Percentiles rank a stretch among this genome's conserved stretches.
Evolutionary conservation across 2,113 vertebrate species (phyloP).

Genomic region (Rhabdomys dilectus): DNA sequence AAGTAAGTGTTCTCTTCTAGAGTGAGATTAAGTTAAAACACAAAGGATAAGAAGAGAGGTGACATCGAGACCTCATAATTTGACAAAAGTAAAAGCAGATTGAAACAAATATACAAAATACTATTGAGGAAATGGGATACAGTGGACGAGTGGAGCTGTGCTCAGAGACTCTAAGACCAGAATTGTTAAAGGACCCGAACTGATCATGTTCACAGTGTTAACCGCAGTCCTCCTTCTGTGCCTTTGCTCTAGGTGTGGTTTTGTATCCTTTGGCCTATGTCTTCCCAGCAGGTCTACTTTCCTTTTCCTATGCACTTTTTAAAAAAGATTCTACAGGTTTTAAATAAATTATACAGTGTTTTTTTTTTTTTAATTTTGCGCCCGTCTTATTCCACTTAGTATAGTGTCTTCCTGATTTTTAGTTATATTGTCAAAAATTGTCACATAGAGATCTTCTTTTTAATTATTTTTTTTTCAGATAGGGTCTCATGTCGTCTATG

Average conservation of each 20-base stretch:
- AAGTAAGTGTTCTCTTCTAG: neutral
- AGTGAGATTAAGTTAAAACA: neutral
- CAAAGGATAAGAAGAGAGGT: neutral
- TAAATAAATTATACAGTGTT: neutral
- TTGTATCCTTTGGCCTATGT: neutral
- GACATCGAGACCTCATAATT: neutral
- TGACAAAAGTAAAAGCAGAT: neutral
- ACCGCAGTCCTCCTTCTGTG: neutral
- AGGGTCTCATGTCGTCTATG: neutral
- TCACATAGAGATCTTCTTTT: neutral
- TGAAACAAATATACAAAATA: neutral
- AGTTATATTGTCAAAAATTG: neutral
- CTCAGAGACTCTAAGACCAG: neutral
- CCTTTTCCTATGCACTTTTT: neutral
- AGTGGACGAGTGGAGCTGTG: neutral
- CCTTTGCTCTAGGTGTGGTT: neutral
- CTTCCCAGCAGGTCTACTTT: neutral
- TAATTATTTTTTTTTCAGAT: neutral
- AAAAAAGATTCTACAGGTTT: neutral
- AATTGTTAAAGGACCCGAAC: neutral
- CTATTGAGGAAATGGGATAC: neutral
- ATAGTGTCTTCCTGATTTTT: neutral
- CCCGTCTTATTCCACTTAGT: neutral
- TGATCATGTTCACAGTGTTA: neutral
- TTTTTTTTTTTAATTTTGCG: neutral